Base-by-base conservation (phyloP, 2,888 invertebrate species). In the Zygothrica quintamaculata region DNA sequence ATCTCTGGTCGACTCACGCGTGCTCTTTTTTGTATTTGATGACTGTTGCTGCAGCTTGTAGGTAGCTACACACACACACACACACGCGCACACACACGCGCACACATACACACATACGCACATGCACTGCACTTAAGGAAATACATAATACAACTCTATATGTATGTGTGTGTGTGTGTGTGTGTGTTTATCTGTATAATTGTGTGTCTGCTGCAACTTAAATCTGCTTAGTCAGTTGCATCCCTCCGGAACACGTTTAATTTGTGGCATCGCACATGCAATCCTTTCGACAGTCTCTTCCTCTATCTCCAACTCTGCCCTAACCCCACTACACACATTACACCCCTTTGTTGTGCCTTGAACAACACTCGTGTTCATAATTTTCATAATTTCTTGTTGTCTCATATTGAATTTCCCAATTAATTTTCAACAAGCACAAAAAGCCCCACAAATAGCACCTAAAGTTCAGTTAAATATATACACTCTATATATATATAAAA, bases 1-100 rank as follows among this genome's bases (percentile, higher is more conserved):
- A 77, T 78, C 82, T 81, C 67, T 64, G 65, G 50, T 43, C 53
- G 55, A 37, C 64, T 58, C 65, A 86, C 68, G 77, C 80, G 80
- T 86, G 87, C 84, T 81, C 78, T 84, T 75, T 61, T 67, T 18
- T 18, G 31, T 22, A 11, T 22, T 12, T 40, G 12, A n/a, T n/a
- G 33, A 34, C 36, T 62, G 56, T 37, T 53, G 16, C 60, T 22
- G 44, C 37, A 58, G n/a, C 42, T 51, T 37, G 34, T 53, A 78
- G 51, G 55, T 65, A 51, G 31, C 50, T 29, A 16, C 43, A 12
- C 50, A 31, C 29, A 40, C 52, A 36, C 22, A 29, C 29, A 29
- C 29, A 29, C 29, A 29, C 33, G n/a, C 33, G n/a, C 33, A 33
- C 33, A 33, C 33, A 33, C 33, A 33, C 33, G n/a, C 33, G 3